Evolutionary conservation across 2,888 invertebrate species (phyloP).

Genomic region (Phalangium opilio): DNA sequence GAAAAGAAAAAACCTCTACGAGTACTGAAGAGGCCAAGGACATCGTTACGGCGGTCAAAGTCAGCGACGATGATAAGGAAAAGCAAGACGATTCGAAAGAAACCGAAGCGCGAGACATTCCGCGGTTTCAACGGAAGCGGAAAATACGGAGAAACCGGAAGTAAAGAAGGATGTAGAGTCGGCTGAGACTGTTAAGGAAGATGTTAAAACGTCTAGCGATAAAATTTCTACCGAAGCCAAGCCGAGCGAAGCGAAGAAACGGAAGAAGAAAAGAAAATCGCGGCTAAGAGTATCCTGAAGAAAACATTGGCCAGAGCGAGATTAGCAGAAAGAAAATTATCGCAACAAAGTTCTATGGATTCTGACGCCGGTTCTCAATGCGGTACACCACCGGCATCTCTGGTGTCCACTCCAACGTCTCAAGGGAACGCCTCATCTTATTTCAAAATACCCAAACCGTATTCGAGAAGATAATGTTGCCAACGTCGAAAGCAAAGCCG

Average conservation of each 20-base stretch:
- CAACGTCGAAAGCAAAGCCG: background rate
- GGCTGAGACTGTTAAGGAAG: too few species aligned
- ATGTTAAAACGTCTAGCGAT: too few species aligned
- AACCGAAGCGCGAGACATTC: too few species aligned
- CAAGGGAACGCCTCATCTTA: background rate
- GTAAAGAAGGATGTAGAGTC: too few species aligned
- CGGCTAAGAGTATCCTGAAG: conserved; percentile 15
- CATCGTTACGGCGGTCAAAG: too few species aligned
- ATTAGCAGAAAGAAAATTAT: conserved; percentile 13
- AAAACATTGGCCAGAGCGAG: conserved; percentile 15
- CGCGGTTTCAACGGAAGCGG: too few species aligned
- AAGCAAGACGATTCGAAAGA: too few species aligned
- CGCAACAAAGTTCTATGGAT: conserved; percentile 14
- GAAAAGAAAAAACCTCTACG: background rate
- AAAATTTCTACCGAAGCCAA: too few species aligned
- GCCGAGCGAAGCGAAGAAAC: background rate
- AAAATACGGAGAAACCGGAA: too few species aligned
- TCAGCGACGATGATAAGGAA: too few species aligned
- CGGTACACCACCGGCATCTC: background rate
- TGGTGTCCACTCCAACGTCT: background rate
- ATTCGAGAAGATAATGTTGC: background rate
- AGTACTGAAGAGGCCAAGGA: background rate
- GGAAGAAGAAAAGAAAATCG: conserved; percentile 16
- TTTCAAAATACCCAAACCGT: conserved; percentile 1
- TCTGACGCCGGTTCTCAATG: conserved; percentile 1